Conservation (phyloP, 2,797 vertebrate genomes). For the Acrossocheilus fasciatus region DNA sequence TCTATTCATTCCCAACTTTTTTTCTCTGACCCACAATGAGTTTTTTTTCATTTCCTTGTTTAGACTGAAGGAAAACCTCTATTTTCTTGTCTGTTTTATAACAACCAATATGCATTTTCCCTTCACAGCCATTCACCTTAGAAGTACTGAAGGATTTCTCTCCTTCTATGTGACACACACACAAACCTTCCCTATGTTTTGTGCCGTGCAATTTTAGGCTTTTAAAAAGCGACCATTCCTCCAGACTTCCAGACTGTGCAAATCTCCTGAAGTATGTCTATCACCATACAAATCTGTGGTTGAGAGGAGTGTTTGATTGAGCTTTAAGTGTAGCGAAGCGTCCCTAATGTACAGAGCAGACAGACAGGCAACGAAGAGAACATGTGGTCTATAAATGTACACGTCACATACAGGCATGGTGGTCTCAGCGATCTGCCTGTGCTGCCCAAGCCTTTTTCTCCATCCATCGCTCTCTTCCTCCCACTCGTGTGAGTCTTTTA, state of each 20-base stretch:
- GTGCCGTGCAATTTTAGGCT: conserved; percentile 52
- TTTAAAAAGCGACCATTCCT: conserved; percentile 61
- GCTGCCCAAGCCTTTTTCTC: conserved; percentile 44
- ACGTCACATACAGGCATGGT: conserved; percentile 75
- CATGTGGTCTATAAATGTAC: conserved; percentile 64
- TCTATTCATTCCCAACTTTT: conserved; percentile 48
- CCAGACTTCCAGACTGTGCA: conserved; percentile 69
- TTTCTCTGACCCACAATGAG: conserved; percentile 31
- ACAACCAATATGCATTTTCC: conserved; percentile 67
- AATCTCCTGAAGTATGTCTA: conserved; percentile 69
- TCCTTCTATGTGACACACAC: conserved; percentile 54
- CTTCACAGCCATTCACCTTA: conserved; percentile 54
- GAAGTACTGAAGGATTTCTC: conserved; percentile 49
- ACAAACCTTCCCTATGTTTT: conserved; percentile 48
- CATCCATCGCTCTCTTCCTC: conserved; percentile 31
- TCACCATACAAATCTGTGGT: conserved; percentile 70
- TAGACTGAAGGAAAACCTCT: conserved; percentile 60
- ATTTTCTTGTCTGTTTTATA: conserved; percentile 64
- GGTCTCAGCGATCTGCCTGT: conserved; percentile 73
- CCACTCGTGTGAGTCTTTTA: background rate
- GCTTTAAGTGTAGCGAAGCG: conserved; percentile 63
- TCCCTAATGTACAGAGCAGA: conserved; percentile 71
- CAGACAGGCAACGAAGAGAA: conserved; percentile 64
- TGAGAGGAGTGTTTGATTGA: conserved; percentile 65
- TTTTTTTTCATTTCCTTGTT: conserved; percentile 12